phyloP scores from a whole-genome alignment of 2,797 vertebrate species.

The Fistularia tabacaria region DNA sequence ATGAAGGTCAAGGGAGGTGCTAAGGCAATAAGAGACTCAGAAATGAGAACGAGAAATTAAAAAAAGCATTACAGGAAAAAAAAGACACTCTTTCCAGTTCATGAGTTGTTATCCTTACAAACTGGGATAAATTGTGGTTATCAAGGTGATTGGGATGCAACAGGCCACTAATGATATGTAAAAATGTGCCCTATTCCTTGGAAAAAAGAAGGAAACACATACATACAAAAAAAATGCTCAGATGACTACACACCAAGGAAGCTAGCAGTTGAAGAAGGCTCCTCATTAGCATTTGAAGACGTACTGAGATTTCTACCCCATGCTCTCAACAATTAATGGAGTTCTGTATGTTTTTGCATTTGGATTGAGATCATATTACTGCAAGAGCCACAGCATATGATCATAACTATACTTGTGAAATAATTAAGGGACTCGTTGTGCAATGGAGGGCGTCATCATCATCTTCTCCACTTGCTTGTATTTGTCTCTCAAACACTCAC shows the following conservation, averaged over 20 bases:
- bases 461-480: too few relatives aligned
- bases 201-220: too few relatives aligned
- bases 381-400: too few relatives aligned
- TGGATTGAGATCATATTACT: too few relatives aligned
- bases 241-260: background rate
- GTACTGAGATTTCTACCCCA: constrained; percentile 54
- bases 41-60: constrained; percentile 3
- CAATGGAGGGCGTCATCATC: too few relatives aligned
- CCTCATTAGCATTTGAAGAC: constrained; percentile 63
- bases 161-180: constrained; percentile 67
- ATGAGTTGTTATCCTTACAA: constrained; percentile 76
- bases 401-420: too few relatives aligned
- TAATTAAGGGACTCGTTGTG: too few relatives aligned
- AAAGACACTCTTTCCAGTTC: constrained; percentile 55
- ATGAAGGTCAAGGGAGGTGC: constrained; percentile 33
- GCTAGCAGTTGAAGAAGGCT: constrained; percentile 46
- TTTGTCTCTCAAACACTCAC: too few relatives aligned
- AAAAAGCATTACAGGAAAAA: constrained; percentile 20
- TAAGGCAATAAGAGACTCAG: constrained; percentile 27
- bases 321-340: constrained; percentile 18
- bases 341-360: too few relatives aligned
- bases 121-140: constrained; percentile 65
- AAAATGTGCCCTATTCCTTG: constrained; percentile 58
- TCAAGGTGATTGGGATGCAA: constrained; percentile 69
- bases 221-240: too few relatives aligned